Percentiles rank a stretch among this genome's conserved stretches.
phyloP scores from a whole-genome alignment of 2,797 vertebrate genomes.

The Sebastes iracundus region DNA sequence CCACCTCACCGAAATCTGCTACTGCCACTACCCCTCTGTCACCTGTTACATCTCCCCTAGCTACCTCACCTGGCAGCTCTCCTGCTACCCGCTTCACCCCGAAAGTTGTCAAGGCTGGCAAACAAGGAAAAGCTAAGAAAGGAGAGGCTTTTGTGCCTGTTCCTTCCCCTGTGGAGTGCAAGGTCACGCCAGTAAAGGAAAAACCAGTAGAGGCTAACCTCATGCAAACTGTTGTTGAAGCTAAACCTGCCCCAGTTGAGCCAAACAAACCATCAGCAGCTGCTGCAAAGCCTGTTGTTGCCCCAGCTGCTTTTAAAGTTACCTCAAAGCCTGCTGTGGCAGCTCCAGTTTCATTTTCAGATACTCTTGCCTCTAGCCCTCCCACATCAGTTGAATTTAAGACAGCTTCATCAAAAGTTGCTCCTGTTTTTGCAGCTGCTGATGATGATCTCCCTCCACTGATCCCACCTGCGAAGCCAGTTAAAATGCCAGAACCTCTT shows the following conservation, averaged over 20 bases:
- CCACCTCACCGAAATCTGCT: conserved; percentile 81
- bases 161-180: conserved; percentile 25
- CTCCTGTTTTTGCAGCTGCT: conserved; percentile 8
- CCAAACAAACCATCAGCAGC: conserved; percentile 17
- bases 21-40: conserved; percentile 62
- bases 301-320: conserved; percentile 75
- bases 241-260: conserved; percentile 35
- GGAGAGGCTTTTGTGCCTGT: conserved; percentile 69
- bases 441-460: conserved; percentile 94
- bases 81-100: conserved; percentile 59
- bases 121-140: conserved; percentile 81
- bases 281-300: conserved; percentile 40
- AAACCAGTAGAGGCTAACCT: conserved; percentile 23
- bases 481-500: conserved; percentile 54
- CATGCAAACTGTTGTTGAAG: conserved; percentile 32
- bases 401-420: conserved; percentile 39
- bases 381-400: conserved; percentile 67
- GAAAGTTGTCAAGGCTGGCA: conserved; percentile 84
- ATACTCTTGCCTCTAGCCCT: conserved; percentile 65
- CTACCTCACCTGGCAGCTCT: conserved; percentile 46
- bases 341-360: conserved; percentile 75
- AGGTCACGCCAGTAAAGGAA: conserved; percentile 20
- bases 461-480: conserved; percentile 87
- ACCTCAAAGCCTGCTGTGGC: conserved; percentile 70
- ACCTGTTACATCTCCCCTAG: conserved; percentile 74